Evolutionary conservation across 1,140 invertebrate genomes (phyloP), one percentile per base, ranked within the genome.

Genomic region (Apis cerana): DNA sequence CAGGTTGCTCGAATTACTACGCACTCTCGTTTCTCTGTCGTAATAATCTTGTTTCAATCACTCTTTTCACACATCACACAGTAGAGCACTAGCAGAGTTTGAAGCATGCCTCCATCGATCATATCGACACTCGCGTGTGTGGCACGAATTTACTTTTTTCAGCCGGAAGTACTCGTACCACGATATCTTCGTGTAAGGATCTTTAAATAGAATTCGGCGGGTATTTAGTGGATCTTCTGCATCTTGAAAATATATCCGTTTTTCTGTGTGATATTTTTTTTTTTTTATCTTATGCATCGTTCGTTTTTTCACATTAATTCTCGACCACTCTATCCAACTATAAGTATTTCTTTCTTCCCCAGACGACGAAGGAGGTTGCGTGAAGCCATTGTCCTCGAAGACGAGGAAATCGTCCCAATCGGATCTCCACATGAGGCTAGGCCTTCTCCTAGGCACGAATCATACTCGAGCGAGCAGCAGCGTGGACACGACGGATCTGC

Each of bases 381-480:
- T 96, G 75, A 97, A 96, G 91, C 95, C 95, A 23, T 62, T 94
- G 13, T 94, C 92, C 12, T 92, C 94, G 27, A 94, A 95, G 84
- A 94, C 95, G 72, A 95, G 95, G 64, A 95, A 95, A 82, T 95
- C 93, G 2, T 95, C 95, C 23, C 96, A 96, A 89, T 94, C 95
- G 48, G 98, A 98, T 92, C 95, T 99, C 52, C 98, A 98, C 93
- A 97, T 97, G 95, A 95, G 98, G 1, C 94, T 99, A 50, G 98
- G 98, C 8, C 93, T 98, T 12, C 94, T 98, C 21, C 93, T 98
- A 27, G 97, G 97, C 3, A 33, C 82, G 0, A 82, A 81, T n/a
- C 86, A 88, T 80, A 84, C 75, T 21, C 82, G 85, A 62, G 80
- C 80, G 33, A 91, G 84, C 75, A 72, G 85, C 33, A 70, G 71